These are phyloP conservation scores for Arion vulgaris DNA, from an alignment of 1,140 invertebrate species.

Conservation along the genomic window DNA sequence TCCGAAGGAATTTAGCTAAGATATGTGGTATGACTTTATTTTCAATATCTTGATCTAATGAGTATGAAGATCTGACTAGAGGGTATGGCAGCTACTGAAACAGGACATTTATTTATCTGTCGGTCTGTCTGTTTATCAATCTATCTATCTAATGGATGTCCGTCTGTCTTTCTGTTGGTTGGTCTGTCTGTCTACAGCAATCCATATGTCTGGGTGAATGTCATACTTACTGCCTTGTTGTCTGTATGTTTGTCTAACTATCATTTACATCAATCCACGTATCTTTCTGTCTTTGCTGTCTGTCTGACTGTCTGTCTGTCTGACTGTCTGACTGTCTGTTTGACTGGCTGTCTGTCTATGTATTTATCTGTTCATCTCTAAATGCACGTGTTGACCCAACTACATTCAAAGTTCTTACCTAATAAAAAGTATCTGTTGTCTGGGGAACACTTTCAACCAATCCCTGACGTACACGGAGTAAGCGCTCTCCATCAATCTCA, in stretches of 20 bases:
- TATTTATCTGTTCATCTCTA: neutral
- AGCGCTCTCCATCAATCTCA: slow-evolving; percentile 20
- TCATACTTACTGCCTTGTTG: too few relatives aligned
- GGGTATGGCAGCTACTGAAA: too few relatives aligned
- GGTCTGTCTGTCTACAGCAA: too few relatives aligned
- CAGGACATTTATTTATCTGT: too few relatives aligned
- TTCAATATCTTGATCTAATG: too few relatives aligned
- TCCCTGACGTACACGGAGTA: slow-evolving; percentile 37
- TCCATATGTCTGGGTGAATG: too few relatives aligned
- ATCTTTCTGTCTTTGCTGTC: neutral
- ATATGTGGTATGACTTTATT: too few relatives aligned
- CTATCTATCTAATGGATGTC: too few relatives aligned
- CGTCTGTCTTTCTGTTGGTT: too few relatives aligned
- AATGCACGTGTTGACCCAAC: neutral
- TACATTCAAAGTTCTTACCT: neutral
- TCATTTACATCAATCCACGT: neutral
- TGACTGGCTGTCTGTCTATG: neutral
- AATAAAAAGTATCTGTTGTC: slow-evolving; percentile 37
- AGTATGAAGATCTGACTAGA: too few relatives aligned
- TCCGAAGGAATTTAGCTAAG: too few relatives aligned
- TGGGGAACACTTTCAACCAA: slow-evolving; percentile 40
- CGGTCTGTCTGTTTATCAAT: too few relatives aligned
- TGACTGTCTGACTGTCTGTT: slow-evolving; percentile 1
- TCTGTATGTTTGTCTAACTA: neutral
- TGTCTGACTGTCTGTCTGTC: neutral